Conservation (phyloP, 1,140 invertebrate species). For the Schlechtendalia chinensis region DNA sequence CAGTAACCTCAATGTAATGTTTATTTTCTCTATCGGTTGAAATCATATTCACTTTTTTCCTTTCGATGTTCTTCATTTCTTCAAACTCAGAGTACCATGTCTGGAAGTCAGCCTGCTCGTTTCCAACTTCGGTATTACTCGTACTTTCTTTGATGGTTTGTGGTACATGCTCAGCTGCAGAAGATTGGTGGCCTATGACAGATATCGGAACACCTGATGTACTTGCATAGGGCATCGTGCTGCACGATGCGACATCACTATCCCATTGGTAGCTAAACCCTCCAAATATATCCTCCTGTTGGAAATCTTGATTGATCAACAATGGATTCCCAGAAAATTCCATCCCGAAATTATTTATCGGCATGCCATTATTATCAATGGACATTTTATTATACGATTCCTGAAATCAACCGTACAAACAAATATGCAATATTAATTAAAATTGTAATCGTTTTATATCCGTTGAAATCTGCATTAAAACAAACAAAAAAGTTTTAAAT, state of each 20-base stretch:
- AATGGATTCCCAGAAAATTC: neutral
- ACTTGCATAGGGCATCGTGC: neutral
- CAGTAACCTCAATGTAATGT: too few relatives aligned
- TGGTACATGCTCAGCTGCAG: neutral
- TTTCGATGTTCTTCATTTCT: neutral
- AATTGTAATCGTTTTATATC: too few relatives aligned
- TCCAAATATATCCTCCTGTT: neutral
- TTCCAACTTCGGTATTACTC: neutral
- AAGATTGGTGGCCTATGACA: neutral
- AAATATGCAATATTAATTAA: neutral
- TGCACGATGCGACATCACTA: neutral
- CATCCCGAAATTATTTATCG: neutral
- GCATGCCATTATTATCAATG: neutral
- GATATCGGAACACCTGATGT: neutral
- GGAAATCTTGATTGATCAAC: neutral
- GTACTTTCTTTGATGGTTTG: neutral
- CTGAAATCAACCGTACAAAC: neutral
- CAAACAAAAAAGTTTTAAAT: too few relatives aligned
- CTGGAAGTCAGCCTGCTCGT: neutral
- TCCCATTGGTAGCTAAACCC: neutral
- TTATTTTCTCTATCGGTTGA: too few relatives aligned
- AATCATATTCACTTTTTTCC: neutral
- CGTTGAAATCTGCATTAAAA: too few relatives aligned
- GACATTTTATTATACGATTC: neutral
- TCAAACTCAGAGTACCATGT: slow-evolving; percentile 13